Conservation (phyloP, 2,797 vertebrate species). For the Tolypeutes matacus region DNA sequence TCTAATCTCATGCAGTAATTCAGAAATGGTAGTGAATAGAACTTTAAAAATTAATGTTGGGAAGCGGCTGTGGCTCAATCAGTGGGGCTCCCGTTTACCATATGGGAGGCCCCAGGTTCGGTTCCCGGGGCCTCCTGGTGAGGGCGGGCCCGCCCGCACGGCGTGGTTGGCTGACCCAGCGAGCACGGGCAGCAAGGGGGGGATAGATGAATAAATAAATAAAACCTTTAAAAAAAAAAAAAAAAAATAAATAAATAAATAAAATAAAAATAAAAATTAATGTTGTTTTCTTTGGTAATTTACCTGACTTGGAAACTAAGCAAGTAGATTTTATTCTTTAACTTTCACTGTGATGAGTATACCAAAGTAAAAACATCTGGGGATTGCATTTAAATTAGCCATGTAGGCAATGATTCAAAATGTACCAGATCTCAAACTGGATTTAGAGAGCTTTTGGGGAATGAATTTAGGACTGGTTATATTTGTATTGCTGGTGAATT, state of each 20-base stretch:
- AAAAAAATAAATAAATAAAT: too few relatives aligned
- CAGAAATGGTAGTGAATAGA: conserved; percentile 28
- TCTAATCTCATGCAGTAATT: conserved; percentile 32
- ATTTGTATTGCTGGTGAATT: conserved; percentile 34
- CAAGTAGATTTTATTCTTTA: conserved; percentile 37
- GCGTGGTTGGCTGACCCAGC: too few relatives aligned
- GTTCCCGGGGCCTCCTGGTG: too few relatives aligned
- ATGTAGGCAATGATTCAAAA: neutral
- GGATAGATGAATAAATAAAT: too few relatives aligned
- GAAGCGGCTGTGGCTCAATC: too few relatives aligned
- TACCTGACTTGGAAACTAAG: conserved; percentile 14
- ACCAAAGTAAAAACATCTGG: conserved; percentile 43
- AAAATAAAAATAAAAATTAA: conserved; percentile 38
- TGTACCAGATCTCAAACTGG: conserved; percentile 13
- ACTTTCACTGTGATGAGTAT: conserved; percentile 17
- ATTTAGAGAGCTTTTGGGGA: conserved; percentile 21
- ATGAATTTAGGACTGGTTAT: neutral
- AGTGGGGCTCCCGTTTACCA: too few relatives aligned
- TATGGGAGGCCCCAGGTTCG: too few relatives aligned
- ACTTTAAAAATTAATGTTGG: conserved; percentile 43
- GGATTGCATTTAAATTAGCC: neutral
- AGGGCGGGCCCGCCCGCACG: too few relatives aligned
- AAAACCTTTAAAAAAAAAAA: too few relatives aligned
- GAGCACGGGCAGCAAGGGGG: too few relatives aligned
- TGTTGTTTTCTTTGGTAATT: conserved; percentile 27